Evolutionary conservation across 2,888 invertebrate genomes (phyloP), one percentile per base, ranked within the genome.

Genomic region (Brachypalpus laphriformis): DNA sequence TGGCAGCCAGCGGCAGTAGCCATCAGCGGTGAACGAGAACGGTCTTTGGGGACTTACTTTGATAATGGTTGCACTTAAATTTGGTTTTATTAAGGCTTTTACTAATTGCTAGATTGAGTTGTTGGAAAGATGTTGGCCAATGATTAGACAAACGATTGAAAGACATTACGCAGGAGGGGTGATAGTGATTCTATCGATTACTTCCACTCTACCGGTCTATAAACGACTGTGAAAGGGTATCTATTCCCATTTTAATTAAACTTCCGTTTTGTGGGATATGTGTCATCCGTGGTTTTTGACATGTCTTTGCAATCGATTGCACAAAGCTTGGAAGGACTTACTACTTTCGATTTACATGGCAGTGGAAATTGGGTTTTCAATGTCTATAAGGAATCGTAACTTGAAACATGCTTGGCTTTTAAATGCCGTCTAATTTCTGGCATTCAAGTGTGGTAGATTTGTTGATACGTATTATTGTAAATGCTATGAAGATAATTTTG

Each of bases 11-110:
- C 34, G 34, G 11, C 34, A 34, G 34, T 42, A 16, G 59, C 77
- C 77, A 14, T 25, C 51, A 66, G 71, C 51, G 31, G 20, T 57
- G 31, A 49, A 22, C 28, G 57, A n/a, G 14, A 42, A 65, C 34
- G 51, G 45, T 72, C 72, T 56, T 54, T 31, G 3, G 71, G 66
- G 77, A 82, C 25, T 82, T 72, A 72, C 82, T 78, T 78, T 31
- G 75, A 81, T 68, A 68, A 81, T 40, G 34, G 40, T 51, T 51
- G 42, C 28, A 37, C 78, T 71, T 63, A 57, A 71, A 40, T 56
- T 56, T 20, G 16, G 40, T 37, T 65, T 57, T 34, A 40, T 37
- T 42, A 77, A 61, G 18, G 76, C 28, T 68, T 54, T 45, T 25
- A 11, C 16, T 47, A 63, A 47, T 63, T 56, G 34, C 2, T 11